These are phyloP conservation scores for Drosophila subpulchrella DNA, from an alignment of 1,140 invertebrate genomes.

Conservation along the genomic window DNA sequence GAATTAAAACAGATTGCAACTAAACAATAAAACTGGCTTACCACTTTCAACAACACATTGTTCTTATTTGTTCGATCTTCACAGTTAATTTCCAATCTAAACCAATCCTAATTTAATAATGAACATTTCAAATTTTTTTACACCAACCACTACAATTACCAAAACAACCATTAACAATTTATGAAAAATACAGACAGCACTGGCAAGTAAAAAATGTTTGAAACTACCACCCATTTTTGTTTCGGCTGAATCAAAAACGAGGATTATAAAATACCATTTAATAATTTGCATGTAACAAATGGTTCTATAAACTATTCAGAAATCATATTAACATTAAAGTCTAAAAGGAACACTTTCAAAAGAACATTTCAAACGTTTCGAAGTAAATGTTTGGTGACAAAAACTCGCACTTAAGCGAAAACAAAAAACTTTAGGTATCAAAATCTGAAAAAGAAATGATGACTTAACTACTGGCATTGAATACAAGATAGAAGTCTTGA, in stretches of 20 bases:
- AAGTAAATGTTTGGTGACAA: constrained; percentile 48
- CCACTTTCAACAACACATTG: constrained; percentile 38
- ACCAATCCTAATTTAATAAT: constrained; percentile 53
- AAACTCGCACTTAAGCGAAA: constrained; percentile 21
- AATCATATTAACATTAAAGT: constrained; percentile 20
- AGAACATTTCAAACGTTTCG: constrained; percentile 17
- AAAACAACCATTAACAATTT: constrained; percentile 38
- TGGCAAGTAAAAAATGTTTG: constrained; percentile 53
- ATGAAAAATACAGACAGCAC: constrained; percentile 33
- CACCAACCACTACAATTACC: constrained; percentile 52
- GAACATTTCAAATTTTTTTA: constrained; percentile 47
- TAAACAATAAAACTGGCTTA: constrained; percentile 77
- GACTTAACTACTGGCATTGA: constrained; percentile 32
- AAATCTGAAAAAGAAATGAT: constrained; percentile 52
- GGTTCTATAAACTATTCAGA: constrained; percentile 21
- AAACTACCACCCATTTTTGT: constrained; percentile 23
- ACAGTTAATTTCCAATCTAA: constrained; percentile 51
- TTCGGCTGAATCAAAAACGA: constrained; percentile 46
- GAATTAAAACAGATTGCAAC: constrained; percentile 51
- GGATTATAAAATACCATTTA: constrained; percentile 10
- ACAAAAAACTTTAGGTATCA: constrained; percentile 38
- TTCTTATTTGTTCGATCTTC: constrained; percentile 11
- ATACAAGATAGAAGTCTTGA: constrained; percentile 8
- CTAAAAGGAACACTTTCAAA: constrained; percentile 26
- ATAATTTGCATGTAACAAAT: constrained; percentile 21